These are phyloP conservation scores for Ichneumoninae sp. DNA, from an alignment of 2,888 invertebrate species.

Conservation along the genomic window DNA sequence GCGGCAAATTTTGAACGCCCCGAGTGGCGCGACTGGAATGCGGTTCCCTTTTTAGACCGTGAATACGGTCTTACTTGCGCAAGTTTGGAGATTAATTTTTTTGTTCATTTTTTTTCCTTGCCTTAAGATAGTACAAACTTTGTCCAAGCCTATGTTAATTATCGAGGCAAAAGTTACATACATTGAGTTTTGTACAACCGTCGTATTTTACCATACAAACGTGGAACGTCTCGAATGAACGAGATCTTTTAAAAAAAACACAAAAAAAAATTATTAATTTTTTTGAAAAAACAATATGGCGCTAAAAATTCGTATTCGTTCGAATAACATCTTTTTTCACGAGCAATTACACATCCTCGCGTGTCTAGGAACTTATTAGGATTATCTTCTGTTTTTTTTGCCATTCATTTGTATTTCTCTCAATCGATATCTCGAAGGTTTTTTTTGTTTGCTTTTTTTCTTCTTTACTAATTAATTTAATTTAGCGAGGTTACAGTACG, in stretches of 20 bases:
- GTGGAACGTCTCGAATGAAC: constrained; percentile 37
- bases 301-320: background rate
- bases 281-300: background rate
- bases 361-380: constrained; percentile 76
- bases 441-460: constrained; percentile 1
- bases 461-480: constrained; percentile 25
- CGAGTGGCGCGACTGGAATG: background rate
- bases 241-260: constrained; percentile 8
- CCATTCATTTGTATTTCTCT: constrained; percentile 21
- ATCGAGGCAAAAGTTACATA: constrained; percentile 72
- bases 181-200: constrained; percentile 79
- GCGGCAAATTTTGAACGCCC: background rate
- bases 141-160: constrained; percentile 68
- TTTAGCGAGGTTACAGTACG: constrained; percentile 43
- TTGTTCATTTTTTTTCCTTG: constrained; percentile 65
- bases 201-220: constrained; percentile 42
- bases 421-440: constrained; percentile 34
- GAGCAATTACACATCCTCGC: constrained; percentile 53
- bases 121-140: constrained; percentile 64
- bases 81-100: background rate
- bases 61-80: background rate
- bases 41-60: background rate
- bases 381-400: constrained; percentile 53
- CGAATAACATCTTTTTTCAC: constrained; percentile 21
- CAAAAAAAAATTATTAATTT: background rate